Evolutionary conservation across 2,113 vertebrate species (phyloP).

Genomic region (Petrocephalus microphthalmus): DNA sequence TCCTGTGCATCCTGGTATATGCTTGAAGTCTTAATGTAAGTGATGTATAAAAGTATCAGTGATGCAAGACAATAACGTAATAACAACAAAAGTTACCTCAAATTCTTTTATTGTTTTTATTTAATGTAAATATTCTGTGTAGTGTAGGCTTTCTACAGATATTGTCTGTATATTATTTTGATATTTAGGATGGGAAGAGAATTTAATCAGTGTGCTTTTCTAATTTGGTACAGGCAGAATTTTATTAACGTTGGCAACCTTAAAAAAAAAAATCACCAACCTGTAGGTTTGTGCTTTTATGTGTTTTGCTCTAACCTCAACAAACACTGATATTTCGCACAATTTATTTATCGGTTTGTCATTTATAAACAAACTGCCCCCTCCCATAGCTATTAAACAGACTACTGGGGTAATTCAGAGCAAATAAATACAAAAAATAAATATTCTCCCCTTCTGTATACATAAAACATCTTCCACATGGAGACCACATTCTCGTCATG

Average conservation of each 20-base stretch:
- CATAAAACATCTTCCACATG: not conserved
- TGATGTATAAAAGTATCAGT: not conserved
- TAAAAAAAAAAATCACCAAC: not conserved
- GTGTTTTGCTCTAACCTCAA: constrained; percentile 15
- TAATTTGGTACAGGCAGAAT: not conserved
- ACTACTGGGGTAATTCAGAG: constrained; percentile 31
- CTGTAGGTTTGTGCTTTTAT: constrained; percentile 8
- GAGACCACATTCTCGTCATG: not conserved
- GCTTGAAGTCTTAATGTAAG: not conserved
- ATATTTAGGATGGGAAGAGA: not conserved
- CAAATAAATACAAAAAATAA: constrained; percentile 64
- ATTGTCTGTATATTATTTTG: not conserved
- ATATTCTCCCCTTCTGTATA: constrained; percentile 33
- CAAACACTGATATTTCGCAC: constrained; percentile 10
- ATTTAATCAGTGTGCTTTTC: not conserved
- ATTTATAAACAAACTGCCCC: constrained; percentile 33
- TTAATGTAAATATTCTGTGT: not conserved
- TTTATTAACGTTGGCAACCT: not conserved
- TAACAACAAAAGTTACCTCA: not conserved
- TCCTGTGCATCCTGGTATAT: not conserved
- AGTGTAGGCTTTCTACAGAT: not conserved
- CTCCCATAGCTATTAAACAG: not conserved
- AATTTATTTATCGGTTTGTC: constrained; percentile 19
- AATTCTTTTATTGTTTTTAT: not conserved
- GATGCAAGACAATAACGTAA: not conserved